These are phyloP conservation scores for Meloidogyne chitwoodi DNA, from an alignment of 1,140 invertebrate species.

Conservation along the genomic window DNA sequence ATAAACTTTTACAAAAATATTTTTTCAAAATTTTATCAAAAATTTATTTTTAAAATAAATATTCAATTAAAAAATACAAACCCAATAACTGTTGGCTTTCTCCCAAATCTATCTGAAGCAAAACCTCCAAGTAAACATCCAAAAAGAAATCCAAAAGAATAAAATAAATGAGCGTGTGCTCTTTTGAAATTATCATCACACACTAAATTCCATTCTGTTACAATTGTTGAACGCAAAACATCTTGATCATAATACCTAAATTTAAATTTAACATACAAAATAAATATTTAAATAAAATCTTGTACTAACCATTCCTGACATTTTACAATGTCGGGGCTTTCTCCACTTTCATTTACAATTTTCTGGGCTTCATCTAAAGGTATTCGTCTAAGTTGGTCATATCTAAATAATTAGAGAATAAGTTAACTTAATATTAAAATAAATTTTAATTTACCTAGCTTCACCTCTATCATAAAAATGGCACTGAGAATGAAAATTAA, in stretches of 20 bases:
- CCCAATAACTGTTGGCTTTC: conserved; percentile 12
- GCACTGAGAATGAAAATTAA: conserved; percentile 53
- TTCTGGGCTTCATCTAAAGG: conserved; percentile 40
- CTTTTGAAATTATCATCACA: conserved; percentile 59
- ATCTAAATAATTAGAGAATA: conserved; percentile 23
- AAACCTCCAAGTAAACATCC: conserved; percentile 56
- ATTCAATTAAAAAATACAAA: background rate
- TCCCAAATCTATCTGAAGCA: conserved; percentile 49
- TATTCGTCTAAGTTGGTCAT: conserved; percentile 45
- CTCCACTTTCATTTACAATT: conserved; percentile 24
- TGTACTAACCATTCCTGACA: conserved; percentile 5
- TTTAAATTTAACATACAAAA: conserved; percentile 12
- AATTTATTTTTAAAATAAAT: conserved; percentile 29
- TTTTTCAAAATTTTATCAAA: too few species aligned
- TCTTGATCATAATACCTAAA: conserved; percentile 16
- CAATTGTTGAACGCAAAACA: conserved; percentile 57
- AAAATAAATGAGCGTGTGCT: conserved; percentile 58
- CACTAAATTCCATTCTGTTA: conserved; percentile 59
- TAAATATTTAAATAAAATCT: background rate
- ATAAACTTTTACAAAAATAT: too few species aligned
- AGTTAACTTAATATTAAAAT: background rate
- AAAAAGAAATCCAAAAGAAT: conserved; percentile 56
- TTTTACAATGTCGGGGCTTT: conserved; percentile 16
- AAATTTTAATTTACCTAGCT: background rate
- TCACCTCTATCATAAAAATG: conserved; percentile 50